Base-by-base conservation (phyloP, 2,888 invertebrate genomes). In the Cantharis lateralis region DNA sequence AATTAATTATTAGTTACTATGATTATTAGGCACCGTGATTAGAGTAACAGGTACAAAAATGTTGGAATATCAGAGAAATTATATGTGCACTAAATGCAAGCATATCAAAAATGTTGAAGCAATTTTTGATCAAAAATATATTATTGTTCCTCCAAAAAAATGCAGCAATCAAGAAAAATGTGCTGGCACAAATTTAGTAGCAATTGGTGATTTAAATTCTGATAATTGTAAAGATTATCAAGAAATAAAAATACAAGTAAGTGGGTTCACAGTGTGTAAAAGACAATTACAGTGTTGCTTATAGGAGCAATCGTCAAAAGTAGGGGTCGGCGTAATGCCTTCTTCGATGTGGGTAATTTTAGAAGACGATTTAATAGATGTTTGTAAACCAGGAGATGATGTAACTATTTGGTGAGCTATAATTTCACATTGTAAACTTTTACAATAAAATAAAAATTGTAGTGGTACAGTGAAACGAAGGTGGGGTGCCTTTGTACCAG, bases 351-450 rank as follows among this genome's bases (percentile, higher is more conserved):
- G 93, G 91, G 93, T 95, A 0, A 93, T 94, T 0, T 85, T 96
- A 63, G 95, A 96, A 85, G 93, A 97, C 89, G 97, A 97, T 88
- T 89, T 97, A 20, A 96, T 96, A 0, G 96, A 96, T 87, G 89
- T 89, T 79, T 96, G 96, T 86, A 95, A 95, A 87, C 96, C 97
- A 71, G 97, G 97, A 0, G 96, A 97, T 90, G 95, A 95, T 89
- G 92, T 97, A 15, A 92, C 93, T 80, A 91, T 97, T 80, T 94
- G 95, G 96, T 96, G 88, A 86, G 87, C 79, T 70, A 24, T 24
- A 28, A 18, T 20, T 62, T 18, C 0, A 15, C 10, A 15, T 13
- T 70, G 3, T 5, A n/a, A 16, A 18, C 18, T 16, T 9, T 4
- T 62, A 68, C 13, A 62, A 61, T 13, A 62, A n/a, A 10, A 16